Base-by-base conservation (phyloP, 1,140 invertebrate genomes). In the Phymastichus coffea region DNA sequence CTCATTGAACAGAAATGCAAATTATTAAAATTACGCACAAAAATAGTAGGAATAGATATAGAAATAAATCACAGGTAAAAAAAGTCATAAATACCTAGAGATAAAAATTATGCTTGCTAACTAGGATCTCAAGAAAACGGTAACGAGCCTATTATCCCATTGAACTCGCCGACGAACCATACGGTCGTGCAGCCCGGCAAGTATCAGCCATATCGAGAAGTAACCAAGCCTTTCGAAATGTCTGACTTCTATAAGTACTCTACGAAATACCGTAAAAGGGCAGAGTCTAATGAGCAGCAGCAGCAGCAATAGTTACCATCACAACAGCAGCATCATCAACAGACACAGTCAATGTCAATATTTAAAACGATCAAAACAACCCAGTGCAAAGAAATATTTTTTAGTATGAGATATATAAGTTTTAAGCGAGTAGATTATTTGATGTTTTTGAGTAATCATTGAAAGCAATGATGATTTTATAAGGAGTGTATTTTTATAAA, bases 211-310 rank as follows among this genome's bases (percentile, higher is more conserved):
- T 96, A 95, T 70, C 87, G 92, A 66, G 94, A 97, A 81, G 90
- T 94, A 28, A 92, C 92, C 0, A 97, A 98, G 75, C 94, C 94
- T 12, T 98, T 95, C 78, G 94, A 97, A 81, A 95, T 96, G 89
- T 90, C 93, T 0, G 95, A 98, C 75, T 97, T 96, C 80, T 98
- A 97, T 78, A 97, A 97, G 78, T 98, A 98, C 73, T 96, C 94
- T 46, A 94, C 93, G 23, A 95, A 95, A 71, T 94, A 90, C 75
- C 84, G 92, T 19, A 89, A 91, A 82, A 81, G 78, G 70, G 76
- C 73, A 4, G 75, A 76, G 59, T 60, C 56, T 0, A 71, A 43
- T 35, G 26, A 43, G 15, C 33, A 55, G 33, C 37, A 38, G 14
- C 57, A 61, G 26, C 53, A 55, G 14, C n/a, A 4, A 23, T 12